Base-by-base conservation (phyloP, 2,113 vertebrate species). In the Pterophyllum scalare region DNA sequence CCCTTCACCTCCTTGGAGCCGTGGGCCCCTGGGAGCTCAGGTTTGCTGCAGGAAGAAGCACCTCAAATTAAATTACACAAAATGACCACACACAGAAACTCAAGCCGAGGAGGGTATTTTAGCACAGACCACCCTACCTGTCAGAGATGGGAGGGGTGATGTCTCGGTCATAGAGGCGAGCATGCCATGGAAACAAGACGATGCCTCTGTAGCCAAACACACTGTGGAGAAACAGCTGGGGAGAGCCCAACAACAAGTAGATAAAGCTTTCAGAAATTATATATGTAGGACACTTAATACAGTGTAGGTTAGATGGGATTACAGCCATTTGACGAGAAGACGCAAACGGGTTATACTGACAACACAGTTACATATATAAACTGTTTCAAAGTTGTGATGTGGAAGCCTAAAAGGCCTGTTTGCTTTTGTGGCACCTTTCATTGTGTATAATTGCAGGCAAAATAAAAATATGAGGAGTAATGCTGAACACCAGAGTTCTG, bases 171-270 rank as follows among this genome's bases (percentile, higher is more conserved):
- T 99, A 99, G 2, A 99, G 95, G 70, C 98, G 96, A 82, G 98
- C 98, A n/a, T 99, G 98, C 98, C 98, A 99, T 7, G 98, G 98
- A 85, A 99, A 99, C 87, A 99, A 94, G 60, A 99, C 98, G 0
- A 99, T 98, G 26, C 98, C 98, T 94, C 98, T 95, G 89, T 99
- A 99, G 62, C 98, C 98, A 95, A 99, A 99, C 72, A 99, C 95
- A 10, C 98, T 98, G 93, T 99, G 98, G 78, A 99, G 98, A 88
- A 99, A 99, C 5, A 99, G 95, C 98, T 99, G 94, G 65, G 88
- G 91, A 80, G 38, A 89, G 80, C 56, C 85, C 17, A 59, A 87
- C 64, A 86, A 86, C 61, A 86, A 14, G 19, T 11, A 84, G 54
- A 75, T 75, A 35, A 88, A 59, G 72, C 64, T n/a, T 20, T 56